phyloP scores from a whole-genome alignment of 92 coral and sea anemone species.

The Chrysogorgia sp. region DNA sequence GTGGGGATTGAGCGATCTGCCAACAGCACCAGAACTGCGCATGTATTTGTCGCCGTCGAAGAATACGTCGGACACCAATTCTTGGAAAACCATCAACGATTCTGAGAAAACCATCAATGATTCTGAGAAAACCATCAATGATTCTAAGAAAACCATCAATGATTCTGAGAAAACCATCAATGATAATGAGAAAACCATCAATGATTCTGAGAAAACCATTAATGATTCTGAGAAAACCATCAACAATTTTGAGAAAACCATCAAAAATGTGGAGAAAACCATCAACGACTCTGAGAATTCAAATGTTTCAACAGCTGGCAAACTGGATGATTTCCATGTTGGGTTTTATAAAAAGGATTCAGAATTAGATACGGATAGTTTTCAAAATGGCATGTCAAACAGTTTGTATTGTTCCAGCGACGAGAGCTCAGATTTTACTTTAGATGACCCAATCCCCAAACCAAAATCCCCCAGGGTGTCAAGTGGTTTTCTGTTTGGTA shows the following conservation, averaged over 20 bases:
- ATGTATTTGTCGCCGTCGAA: background rate
- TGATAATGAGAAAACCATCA: background rate
- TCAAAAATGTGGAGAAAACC: background rate
- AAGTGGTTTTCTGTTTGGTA: background rate
- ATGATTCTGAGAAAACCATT: background rate
- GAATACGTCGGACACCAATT: background rate
- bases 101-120: background rate
- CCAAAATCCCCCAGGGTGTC: slow-evolving; percentile 1
- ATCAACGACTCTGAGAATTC: background rate
- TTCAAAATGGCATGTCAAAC: background rate
- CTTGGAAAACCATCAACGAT: background rate
- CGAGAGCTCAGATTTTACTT: slow-evolving; percentile 27
- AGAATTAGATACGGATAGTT: background rate
- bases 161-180: background rate
- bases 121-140: background rate
- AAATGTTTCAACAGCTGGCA: background rate
- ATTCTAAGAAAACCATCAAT: background rate
- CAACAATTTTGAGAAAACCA: background rate
- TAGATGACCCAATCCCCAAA: slow-evolving; percentile 23
- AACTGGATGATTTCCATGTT: background rate
- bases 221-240: background rate
- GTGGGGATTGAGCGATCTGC: slow-evolving; percentile 81
- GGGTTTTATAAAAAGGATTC: slow-evolving; percentile 8
- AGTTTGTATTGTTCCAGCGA: background rate
- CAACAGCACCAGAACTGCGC: slow-evolving; percentile 28